Evolutionary conservation across 2,797 vertebrate genomes (phyloP), one percentile per base, ranked within the genome.

Genomic region (Rachycentron canadum): DNA sequence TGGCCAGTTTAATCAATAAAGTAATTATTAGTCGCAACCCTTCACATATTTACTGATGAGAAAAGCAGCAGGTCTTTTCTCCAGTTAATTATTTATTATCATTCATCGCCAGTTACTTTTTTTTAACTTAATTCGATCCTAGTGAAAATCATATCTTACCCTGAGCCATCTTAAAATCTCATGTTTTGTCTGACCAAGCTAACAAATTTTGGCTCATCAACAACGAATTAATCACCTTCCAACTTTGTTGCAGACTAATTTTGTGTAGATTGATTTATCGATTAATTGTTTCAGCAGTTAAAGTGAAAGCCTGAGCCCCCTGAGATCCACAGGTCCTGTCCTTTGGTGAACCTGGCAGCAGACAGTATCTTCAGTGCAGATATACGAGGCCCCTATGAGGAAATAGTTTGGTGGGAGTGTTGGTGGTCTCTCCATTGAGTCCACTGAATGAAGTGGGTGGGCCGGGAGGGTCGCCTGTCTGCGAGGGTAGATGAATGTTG

Each of bases 391-490:
- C 73, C 56, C 49, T n/a, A 10, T 53, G 56, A 71, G 60, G n/a
- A 80, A 85, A 73, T 30, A 21, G 25, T 66, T 56, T 61, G 5
- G 32, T 78, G 34, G 70, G 70, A 81, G 82, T 74, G 83, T 50
- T 90, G 88, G 85, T 87, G 88, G 70, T 85, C 78, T 77, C 64
- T 45, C 53, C 66, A 69, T 81, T 84, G 61, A 89, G 65, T 82
- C 61, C 45, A 3, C 28, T 73, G 72, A 73, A 84, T 80, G 79
- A 70, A 66, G 73, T 87, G 89, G 86, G 86, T 88, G 90, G 90
- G 74, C 74, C 45, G 61, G 65, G 79, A 30, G 61, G 65, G 69
- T 28, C 2, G 74, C 68, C 57, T 76, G 79, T 78, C 83, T 81
- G 81, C n/a, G 41, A 79, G 41, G 43, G 50, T 65, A 21, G 64